Conservation (phyloP, 1,140 invertebrate genomes). For the Cecropterus lyciades region DNA sequence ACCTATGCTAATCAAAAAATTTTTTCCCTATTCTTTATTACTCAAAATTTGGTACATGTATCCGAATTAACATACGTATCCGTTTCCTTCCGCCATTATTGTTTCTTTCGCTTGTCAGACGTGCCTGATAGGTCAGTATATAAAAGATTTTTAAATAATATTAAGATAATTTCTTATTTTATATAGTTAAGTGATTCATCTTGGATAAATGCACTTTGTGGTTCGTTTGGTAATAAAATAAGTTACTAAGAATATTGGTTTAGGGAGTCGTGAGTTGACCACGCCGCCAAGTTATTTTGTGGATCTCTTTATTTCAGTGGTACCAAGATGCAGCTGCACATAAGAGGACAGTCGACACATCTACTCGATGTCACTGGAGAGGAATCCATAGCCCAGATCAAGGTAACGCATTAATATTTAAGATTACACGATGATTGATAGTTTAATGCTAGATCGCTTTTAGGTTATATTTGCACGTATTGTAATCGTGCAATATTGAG, state of each 20-base stretch:
- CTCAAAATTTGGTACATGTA: conserved; percentile 24
- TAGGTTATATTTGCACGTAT: conserved; percentile 4
- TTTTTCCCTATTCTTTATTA: no score
- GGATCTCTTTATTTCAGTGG: conserved; percentile 55
- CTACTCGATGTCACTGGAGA: conserved; percentile 79
- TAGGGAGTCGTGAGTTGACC: conserved; percentile 38
- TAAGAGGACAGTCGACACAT: conserved; percentile 81
- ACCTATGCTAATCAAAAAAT: no score
- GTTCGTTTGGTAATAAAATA: not conserved
- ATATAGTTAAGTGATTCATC: not conserved
- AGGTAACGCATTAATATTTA: conserved; percentile 57
- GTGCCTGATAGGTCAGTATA: conserved; percentile 74
- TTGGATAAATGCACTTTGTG: not conserved
- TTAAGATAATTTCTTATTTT: conserved; percentile 1
- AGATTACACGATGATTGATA: not conserved
- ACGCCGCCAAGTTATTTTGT: conserved; percentile 59
- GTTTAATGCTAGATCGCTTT: not conserved
- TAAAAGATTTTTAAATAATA: conserved; percentile 28
- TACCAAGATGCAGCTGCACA: conserved; percentile 83
- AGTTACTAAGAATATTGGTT: not conserved
- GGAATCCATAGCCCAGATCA: conserved; percentile 79
- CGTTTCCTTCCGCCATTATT: conserved; percentile 70
- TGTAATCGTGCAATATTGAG: not conserved
- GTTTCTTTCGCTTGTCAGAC: conserved; percentile 80
- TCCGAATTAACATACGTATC: conserved; percentile 39